Evolutionary conservation across 2,113 vertebrate genomes (phyloP).

Genomic region (Clarias batrachus): DNA sequence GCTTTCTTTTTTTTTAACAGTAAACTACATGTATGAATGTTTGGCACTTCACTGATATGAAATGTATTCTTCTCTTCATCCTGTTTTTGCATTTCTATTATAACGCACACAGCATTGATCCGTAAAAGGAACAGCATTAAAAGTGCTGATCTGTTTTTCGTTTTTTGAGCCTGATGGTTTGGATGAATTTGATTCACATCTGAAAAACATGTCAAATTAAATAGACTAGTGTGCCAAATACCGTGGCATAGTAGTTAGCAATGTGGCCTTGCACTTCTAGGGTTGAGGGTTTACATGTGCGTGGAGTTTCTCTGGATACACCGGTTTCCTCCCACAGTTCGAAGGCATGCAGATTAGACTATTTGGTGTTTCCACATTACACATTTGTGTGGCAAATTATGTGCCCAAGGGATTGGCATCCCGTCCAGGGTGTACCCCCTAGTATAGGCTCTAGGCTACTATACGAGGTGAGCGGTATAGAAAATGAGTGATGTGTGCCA

Average conservation of each 20-base stretch:
- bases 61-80: constrained; percentile 10
- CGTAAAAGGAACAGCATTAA: constrained; percentile 14
- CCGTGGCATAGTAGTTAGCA: no score
- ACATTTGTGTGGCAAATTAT: no score
- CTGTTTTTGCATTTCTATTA: constrained; percentile 16
- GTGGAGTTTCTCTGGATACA: no score
- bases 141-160: constrained; percentile 13
- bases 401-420: no score
- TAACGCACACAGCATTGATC: constrained; percentile 15
- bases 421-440: no score
- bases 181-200: constrained; percentile 15
- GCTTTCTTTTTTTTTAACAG: constrained; percentile 24
- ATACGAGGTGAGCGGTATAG: no score
- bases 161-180: background rate
- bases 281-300: no score
- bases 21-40: constrained; percentile 22
- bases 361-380: no score
- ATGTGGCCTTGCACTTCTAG: no score
- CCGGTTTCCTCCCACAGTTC: no score
- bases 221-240: constrained; percentile 71
- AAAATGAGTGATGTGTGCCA: constrained; percentile 63
- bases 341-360: no score
- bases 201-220: background rate
- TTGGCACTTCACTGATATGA: constrained; percentile 19
- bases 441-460: no score